Conservation (phyloP, 1,140 invertebrate species). For the Zaprionus vittiger region DNA sequence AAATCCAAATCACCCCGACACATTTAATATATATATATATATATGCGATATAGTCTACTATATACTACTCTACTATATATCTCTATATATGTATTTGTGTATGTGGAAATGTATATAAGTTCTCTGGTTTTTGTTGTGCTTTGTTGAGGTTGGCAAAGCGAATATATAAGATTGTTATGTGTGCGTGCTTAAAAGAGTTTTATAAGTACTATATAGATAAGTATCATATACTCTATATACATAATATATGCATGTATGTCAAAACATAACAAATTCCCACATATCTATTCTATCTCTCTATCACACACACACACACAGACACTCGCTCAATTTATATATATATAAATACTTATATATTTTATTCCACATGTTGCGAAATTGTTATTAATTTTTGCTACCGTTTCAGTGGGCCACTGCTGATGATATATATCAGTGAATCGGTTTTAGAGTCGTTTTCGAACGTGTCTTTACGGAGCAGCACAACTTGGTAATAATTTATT, state of each 20-base stretch:
- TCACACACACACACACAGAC: slow-evolving; percentile 12
- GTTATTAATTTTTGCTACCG: slow-evolving; percentile 66
- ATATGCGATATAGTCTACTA: slow-evolving; percentile 7
- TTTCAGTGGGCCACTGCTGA: slow-evolving; percentile 64
- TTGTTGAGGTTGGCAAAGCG: slow-evolving; percentile 41
- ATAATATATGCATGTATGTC: slow-evolving; percentile 44
- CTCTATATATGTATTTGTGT: slow-evolving; percentile 36
- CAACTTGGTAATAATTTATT: slow-evolving; percentile 71
- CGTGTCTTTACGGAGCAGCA: slow-evolving; percentile 20
- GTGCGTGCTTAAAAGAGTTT: slow-evolving; percentile 35
- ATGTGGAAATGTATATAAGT: slow-evolving; percentile 49
- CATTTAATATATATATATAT: slow-evolving; percentile 22
- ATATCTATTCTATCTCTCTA: slow-evolving; percentile 19
- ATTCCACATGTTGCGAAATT: slow-evolving; percentile 16
- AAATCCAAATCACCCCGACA: slow-evolving; percentile 42
- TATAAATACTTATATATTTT: slow-evolving; percentile 16
- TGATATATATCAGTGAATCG: background rate
- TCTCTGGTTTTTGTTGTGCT: slow-evolving; percentile 47
- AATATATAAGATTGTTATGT: slow-evolving; percentile 44
- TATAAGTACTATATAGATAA: slow-evolving; percentile 20
- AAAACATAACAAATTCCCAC: slow-evolving; percentile 36
- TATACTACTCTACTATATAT: slow-evolving; percentile 30
- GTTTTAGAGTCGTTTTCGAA: slow-evolving; percentile 5
- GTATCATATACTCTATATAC: slow-evolving; percentile 33
- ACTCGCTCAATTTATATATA: slow-evolving; percentile 26